A percentile compares a stretch with the other conserved stretches of the same genome.
Evolutionary conservation across 2,797 vertebrate species (phyloP).

Genomic region (Glossophaga mutica): DNA sequence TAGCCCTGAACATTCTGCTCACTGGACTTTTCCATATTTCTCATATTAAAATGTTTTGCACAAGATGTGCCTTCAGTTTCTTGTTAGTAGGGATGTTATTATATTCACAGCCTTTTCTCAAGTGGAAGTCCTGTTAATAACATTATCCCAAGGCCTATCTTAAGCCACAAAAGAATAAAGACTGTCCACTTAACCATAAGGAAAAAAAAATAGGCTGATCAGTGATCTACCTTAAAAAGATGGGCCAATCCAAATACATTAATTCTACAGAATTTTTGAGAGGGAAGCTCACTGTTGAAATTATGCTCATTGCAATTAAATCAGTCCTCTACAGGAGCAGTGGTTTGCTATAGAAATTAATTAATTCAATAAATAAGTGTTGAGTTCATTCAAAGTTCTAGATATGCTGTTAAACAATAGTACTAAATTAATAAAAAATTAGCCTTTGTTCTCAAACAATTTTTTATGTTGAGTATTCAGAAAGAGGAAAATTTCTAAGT

Average conservation of each 20-base stretch:
- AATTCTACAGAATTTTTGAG: background rate
- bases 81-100: background rate
- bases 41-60: background rate
- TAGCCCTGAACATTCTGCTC: background rate
- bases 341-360: background rate
- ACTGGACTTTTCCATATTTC: background rate
- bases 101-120: background rate
- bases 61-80: background rate
- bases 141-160: background rate
- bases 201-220: background rate
- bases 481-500: background rate
- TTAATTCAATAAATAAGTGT: background rate
- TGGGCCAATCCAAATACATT: background rate
- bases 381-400: background rate
- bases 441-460: background rate
- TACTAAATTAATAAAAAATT: background rate
- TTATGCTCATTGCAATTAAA: background rate
- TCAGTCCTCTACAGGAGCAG: background rate
- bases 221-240: background rate
- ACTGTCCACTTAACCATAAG: background rate
- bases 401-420: background rate
- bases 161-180: background rate
- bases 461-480: background rate
- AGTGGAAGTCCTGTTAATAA: background rate
- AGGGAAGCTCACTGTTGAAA: background rate